phyloP scores from a whole-genome alignment of 2,113 vertebrate genomes.

The Promerops cafer region DNA sequence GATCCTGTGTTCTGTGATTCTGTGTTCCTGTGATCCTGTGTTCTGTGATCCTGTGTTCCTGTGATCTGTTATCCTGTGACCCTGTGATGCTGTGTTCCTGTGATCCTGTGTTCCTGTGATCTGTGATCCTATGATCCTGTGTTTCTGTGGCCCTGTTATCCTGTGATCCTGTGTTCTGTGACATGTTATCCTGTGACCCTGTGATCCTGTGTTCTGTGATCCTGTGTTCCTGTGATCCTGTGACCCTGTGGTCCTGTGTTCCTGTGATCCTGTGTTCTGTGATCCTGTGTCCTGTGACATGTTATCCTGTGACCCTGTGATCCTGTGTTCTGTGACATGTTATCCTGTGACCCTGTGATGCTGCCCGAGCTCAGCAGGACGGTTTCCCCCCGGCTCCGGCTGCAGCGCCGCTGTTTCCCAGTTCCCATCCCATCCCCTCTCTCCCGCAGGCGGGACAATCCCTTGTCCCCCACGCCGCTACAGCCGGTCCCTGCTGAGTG shows the following conservation, averaged over 20 bases:
- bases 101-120: background rate
- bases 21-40: background rate
- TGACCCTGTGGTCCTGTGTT: no score
- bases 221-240: background rate
- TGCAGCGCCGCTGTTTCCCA: background rate
- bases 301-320: background rate
- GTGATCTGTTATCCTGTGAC: background rate
- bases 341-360: background rate
- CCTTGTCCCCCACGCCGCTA: background rate
- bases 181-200: no score
- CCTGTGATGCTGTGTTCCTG: background rate
- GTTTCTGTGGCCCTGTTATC: background rate
- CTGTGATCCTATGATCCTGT: background rate
- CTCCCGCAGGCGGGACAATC: background rate
- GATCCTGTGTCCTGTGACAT: no score
- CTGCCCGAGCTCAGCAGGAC: background rate
- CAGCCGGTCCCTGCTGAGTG: background rate
- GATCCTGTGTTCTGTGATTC: background rate
- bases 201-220: background rate
- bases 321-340: background rate
- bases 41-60: background rate
- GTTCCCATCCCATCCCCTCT: background rate
- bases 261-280: background rate
- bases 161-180: background rate
- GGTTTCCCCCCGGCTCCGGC: background rate